These are phyloP conservation scores for Trachemys scripta DNA, from an alignment of 2,113 vertebrate genomes.

Conservation along the genomic window DNA sequence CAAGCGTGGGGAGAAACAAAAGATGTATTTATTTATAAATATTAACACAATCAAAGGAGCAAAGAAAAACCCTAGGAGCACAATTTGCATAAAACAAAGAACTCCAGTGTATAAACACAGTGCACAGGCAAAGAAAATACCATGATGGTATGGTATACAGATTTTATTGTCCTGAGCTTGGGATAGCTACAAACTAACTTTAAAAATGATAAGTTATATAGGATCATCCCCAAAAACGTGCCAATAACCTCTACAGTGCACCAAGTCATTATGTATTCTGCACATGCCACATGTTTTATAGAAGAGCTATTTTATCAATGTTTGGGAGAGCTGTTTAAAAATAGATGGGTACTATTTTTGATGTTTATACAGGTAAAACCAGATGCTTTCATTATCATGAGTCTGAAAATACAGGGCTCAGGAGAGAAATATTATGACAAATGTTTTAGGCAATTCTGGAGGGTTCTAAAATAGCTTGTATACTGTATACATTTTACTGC, in stretches of 20 bases:
- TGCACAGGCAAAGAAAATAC: neutral
- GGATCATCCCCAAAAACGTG: neutral
- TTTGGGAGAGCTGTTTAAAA: neutral
- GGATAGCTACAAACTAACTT: neutral
- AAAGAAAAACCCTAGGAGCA: neutral
- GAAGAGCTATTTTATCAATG: neutral
- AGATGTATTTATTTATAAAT: neutral
- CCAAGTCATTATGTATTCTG: rapidly evolving
- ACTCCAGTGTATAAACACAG: neutral
- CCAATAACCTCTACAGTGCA: neutral
- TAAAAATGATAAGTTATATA: neutral
- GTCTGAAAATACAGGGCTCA: neutral
- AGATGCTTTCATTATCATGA: neutral
- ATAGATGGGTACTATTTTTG: neutral
- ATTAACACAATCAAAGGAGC: neutral
- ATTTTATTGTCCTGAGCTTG: neutral
- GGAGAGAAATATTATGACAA: neutral
- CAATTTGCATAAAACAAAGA: neutral
- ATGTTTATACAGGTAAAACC: neutral
- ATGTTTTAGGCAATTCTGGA: neutral
- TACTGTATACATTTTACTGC: neutral
- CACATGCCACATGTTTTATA: neutral
- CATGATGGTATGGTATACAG: neutral
- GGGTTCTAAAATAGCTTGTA: neutral
- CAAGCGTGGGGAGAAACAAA: neutral